Evolutionary conservation across 2,888 invertebrate genomes (phyloP), one percentile per base, ranked within the genome.

Genomic region (Metellina segmentata): DNA sequence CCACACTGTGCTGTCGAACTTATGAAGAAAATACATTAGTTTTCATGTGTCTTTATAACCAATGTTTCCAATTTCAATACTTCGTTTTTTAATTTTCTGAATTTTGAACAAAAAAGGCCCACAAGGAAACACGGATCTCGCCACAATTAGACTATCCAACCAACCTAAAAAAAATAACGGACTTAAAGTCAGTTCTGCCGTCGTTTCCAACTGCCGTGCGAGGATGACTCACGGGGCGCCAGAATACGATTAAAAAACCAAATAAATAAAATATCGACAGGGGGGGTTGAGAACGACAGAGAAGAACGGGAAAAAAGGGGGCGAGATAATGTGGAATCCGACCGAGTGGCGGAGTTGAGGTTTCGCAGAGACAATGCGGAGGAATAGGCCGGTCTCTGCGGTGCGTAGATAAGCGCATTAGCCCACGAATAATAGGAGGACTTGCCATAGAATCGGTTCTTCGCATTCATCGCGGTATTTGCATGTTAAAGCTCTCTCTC

Each of bases 351-450:
- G 34, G 78, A 78, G 89, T 85, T 78, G 90, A 86, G 86, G 90
- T 91, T 91, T 91, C 82, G 77, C 11, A 75, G 90, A 91, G 90
- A 91, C 90, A 91, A 91, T 85, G 86, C 49, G 48, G 74, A 83
- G 85, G 77, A 81, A 75, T 72, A 49, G 72, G 72, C 61, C 20
- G 86, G 81, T 77, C 90, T 86, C 90, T 91, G 90, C 77, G 90
- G 90, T 91, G 86, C 70, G 90, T 71, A 75, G 90, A 91, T 91
- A 91, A 91, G 90, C 69, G 90, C 86, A 91, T 91, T 91, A 91
- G 81, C 19, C 52, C 6, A 6, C 49, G 81, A 82, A 86, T 72
- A 85, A 91, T 85, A 79, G 90, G 70, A 72, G 86, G 61, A 82
- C 81, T 81, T 81, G 90, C 90, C 81, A 90, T 85, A 90, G 90